Base-by-base conservation (phyloP, 2,888 invertebrate genomes). In the Drosophila mettleri region DNA sequence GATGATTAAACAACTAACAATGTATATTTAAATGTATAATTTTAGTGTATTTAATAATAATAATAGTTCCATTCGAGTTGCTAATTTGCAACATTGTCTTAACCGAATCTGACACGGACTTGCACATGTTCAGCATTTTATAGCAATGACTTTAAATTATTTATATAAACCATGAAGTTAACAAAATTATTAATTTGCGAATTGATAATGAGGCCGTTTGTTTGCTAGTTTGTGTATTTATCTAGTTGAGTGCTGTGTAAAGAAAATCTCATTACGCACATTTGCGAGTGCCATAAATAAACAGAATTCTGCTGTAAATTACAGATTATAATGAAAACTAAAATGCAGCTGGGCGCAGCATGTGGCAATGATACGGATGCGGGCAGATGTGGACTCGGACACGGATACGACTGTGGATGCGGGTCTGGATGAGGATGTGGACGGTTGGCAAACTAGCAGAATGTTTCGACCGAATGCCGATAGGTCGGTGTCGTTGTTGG, bases 251-350 rank as follows among this genome's bases (percentile, higher is more conserved):
- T 20, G 29, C 31, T 54, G 43, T 43, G 65, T 57, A 36, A 38
- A 62, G 60, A 64, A 62, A 67, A 69, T 70, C 89, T 70, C 88
- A 85, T 85, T 87, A 87, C 70, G 86, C 74, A 71, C 86, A 87
- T 76, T 71, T 60, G 68, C 41, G 68, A 67, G 66, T 69, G 69
- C 70, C 82, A 85, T 85, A 85, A 85, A 85, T 85, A 85, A 85
- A 85, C 64, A 61, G 61, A 73, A 70, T 69, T 78, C 69, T 76
- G 83, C 63, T 85, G 86, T 85, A 89, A 87, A 87, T 85, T 82
- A 69, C 89, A 82, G 89, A 85, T 89, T 85, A 88, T 75, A 83
- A 83, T 84, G 72, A 67, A 73, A 88, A 74, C 86, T 88, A 83
- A 88, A 83, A 65, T 83, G 84, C 79, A 69, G 70, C 84, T 74